A percentile compares a stretch with the other conserved stretches of the same genome.
Evolutionary conservation across 2,888 invertebrate species (phyloP).

Genomic region (Vanessa cardui): DNA sequence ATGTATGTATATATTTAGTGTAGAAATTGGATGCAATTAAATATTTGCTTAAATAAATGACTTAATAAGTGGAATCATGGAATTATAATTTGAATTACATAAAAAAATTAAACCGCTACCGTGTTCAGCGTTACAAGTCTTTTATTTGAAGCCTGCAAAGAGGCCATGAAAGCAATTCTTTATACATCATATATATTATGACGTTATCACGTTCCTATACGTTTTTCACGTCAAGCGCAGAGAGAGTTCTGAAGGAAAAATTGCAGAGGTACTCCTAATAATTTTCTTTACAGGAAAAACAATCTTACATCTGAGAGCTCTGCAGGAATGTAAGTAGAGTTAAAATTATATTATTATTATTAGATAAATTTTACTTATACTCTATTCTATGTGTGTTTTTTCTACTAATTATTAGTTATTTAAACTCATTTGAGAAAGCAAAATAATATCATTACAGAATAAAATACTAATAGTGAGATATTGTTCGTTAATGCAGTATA

Average conservation of each 20-base stretch:
- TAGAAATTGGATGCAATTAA: too few relatives aligned
- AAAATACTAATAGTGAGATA: too few relatives aligned
- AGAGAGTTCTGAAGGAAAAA: constrained; percentile 17
- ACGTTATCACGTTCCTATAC: constrained; percentile 33
- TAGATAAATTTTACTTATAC: not conserved
- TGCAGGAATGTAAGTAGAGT: not conserved
- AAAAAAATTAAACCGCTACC: not conserved
- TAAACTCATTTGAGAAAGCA: too few relatives aligned
- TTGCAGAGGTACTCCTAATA: constrained; percentile 30
- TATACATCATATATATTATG: constrained; percentile 7
- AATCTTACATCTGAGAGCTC: constrained; percentile 15
- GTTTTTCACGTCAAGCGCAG: constrained; percentile 32
- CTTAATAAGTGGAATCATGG: too few relatives aligned
- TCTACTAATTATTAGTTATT: too few relatives aligned
- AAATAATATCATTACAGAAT: too few relatives aligned
- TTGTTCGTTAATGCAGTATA: too few relatives aligned
- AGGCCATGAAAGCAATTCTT: not conserved
- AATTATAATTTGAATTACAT: too few relatives aligned
- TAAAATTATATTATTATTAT: not conserved
- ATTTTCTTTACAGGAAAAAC: constrained; percentile 31
- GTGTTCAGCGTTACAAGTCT: not conserved
- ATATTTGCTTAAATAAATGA: too few relatives aligned
- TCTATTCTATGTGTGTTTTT: not conserved
- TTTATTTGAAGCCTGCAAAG: not conserved
- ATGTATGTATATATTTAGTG: too few relatives aligned